A percentile compares a stretch with the other conserved stretches of the same genome.
These are phyloP conservation scores for Eupithecia insigniata DNA, from an alignment of 2,888 invertebrate species.

Conservation along the genomic window DNA sequence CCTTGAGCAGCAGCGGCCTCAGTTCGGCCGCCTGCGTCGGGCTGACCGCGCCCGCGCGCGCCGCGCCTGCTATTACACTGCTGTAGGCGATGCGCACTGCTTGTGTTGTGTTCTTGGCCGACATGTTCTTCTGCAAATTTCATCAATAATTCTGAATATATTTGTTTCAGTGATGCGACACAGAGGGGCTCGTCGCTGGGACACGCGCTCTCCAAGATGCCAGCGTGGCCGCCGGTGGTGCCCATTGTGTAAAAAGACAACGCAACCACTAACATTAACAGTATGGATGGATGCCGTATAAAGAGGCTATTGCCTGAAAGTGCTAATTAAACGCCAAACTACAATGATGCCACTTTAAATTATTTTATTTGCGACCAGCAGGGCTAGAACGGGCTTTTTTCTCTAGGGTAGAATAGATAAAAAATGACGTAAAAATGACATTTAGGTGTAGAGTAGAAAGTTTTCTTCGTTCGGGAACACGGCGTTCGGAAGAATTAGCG, in stretches of 20 bases:
- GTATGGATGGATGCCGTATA: not conserved
- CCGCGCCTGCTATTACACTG: conserved; percentile 88
- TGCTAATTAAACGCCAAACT: no score
- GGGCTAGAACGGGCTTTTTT: no score
- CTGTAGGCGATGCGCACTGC: conserved; percentile 91
- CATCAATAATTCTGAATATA: not conserved
- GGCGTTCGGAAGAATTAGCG: no score
- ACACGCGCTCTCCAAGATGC: not conserved
- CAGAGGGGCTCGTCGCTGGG: not conserved
- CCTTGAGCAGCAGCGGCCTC: conserved; percentile 86
- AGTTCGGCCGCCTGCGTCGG: conserved; percentile 72
- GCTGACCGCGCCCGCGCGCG: conserved; percentile 84
- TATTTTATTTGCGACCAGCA: no score
- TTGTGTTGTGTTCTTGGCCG: conserved; percentile 90
- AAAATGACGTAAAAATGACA: no score
- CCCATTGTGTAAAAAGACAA: no score
- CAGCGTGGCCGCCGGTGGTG: no score
- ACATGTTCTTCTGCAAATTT: conserved; percentile 86
- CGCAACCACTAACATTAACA: no score
- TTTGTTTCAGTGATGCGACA: not conserved
- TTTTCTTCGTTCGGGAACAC: no score
- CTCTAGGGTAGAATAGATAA: no score
- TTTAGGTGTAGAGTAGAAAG: no score
- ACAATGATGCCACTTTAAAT: not conserved
- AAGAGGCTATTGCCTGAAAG: no score